These are phyloP conservation scores for Anthonomus grandis DNA, from an alignment of 1,140 invertebrate genomes.

Conservation along the genomic window DNA sequence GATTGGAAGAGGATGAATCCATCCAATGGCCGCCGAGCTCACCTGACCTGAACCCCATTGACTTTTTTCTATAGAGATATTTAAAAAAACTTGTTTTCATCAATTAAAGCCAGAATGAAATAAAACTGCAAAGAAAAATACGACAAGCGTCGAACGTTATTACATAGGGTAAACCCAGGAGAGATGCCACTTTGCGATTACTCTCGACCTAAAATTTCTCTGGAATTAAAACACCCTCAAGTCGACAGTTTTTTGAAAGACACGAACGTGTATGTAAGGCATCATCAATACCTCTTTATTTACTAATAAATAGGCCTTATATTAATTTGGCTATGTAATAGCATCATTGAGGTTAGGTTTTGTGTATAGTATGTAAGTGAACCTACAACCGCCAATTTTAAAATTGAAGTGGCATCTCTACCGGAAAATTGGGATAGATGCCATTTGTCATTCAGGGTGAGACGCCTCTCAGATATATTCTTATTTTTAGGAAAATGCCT, in stretches of 20 bases:
- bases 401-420: not conserved
- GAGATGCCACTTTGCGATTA: too few relatives aligned
- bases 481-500: not conserved
- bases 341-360: not conserved
- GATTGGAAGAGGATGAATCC: too few relatives aligned
- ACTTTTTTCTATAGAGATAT: too few relatives aligned
- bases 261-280: not conserved
- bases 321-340: not conserved
- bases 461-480: not conserved
- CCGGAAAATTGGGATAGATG: slow-evolving; percentile 1
- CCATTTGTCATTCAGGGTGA: not conserved
- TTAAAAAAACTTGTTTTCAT: too few relatives aligned
- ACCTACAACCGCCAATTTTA: not conserved
- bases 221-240: not conserved
- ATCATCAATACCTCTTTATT: not conserved
- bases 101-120: too few relatives aligned
- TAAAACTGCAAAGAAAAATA: too few relatives aligned
- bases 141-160: too few relatives aligned
- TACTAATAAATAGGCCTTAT: not conserved
- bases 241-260: not conserved
- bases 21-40: too few relatives aligned
- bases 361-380: not conserved
- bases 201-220: not conserved
- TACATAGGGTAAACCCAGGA: not conserved
- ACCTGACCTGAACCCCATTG: too few relatives aligned